Conservation (phyloP, 2,113 vertebrate species). For the Ammodytes dubius region DNA sequence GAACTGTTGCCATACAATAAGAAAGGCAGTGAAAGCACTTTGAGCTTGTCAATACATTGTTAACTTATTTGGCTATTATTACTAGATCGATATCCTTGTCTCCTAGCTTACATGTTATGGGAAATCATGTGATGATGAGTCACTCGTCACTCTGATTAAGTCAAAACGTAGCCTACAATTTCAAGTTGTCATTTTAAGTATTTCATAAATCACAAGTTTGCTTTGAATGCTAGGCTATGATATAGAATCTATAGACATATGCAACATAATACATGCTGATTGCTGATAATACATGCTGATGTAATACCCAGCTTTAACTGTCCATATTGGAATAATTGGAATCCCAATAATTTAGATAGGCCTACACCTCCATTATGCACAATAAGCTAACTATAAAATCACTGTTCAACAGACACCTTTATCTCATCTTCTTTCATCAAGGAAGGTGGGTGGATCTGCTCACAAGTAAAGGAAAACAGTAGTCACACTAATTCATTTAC, state of each 20-base stretch:
- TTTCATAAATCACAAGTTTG: neutral
- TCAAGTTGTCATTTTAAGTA: neutral
- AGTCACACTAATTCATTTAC: slow-evolving; percentile 62
- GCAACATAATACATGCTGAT: too few relatives aligned
- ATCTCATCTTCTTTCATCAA: slow-evolving; percentile 4
- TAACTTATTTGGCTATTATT: neutral
- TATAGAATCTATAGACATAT: neutral
- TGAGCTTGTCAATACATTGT: neutral
- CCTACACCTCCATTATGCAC: neutral
- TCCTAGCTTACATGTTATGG: neutral
- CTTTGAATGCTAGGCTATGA: neutral
- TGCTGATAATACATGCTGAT: neutral
- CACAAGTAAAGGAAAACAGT: slow-evolving; percentile 36
- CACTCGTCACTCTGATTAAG: neutral
- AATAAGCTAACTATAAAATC: neutral
- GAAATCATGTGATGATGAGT: neutral
- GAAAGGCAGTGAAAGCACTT: neutral
- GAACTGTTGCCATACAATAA: neutral
- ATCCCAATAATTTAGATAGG: neutral
- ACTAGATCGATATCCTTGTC: neutral
- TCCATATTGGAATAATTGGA: neutral
- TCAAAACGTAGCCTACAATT: neutral
- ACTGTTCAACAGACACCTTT: neutral
- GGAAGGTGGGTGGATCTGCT: slow-evolving; percentile 29
- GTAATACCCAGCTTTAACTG: neutral